Conservation (phyloP, 2,797 vertebrate genomes). For the Danio tinwini region DNA sequence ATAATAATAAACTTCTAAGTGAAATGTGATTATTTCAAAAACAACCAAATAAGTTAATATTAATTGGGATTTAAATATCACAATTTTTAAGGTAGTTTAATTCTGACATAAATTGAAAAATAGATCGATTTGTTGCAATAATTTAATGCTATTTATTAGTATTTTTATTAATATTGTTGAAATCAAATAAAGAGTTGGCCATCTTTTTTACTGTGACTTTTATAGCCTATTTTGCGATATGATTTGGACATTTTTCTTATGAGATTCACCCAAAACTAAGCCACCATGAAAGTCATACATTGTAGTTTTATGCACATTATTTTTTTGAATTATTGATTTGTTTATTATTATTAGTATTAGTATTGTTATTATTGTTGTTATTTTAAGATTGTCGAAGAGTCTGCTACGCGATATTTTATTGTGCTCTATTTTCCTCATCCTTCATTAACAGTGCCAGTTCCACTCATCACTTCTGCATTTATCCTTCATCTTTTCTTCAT, state of each 20-base stretch:
- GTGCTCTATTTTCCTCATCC: neutral
- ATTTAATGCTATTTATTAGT: too few relatives aligned
- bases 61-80: too few relatives aligned
- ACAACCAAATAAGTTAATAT: too few relatives aligned
- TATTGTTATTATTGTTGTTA: neutral
- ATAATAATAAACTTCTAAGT: too few relatives aligned
- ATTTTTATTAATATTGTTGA: too few relatives aligned
- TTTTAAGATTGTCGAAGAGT: constrained; percentile 35
- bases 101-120: too few relatives aligned
- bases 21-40: too few relatives aligned
- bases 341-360: neutral
- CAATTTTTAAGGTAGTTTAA: too few relatives aligned
- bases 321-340: neutral
- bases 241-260: neutral
- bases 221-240: neutral
- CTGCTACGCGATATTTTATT: constrained; percentile 40
- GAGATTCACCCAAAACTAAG: neutral
- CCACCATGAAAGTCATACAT: neutral
- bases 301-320: neutral
- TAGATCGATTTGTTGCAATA: too few relatives aligned
- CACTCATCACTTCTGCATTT: neutral
- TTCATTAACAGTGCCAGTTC: constrained; percentile 11
- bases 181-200: too few relatives aligned
- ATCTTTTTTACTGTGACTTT: too few relatives aligned
- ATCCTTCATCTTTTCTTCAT: constrained; percentile 10